Conservation (phyloP, 2,888 invertebrate species). For the Drosophila affinis region DNA sequence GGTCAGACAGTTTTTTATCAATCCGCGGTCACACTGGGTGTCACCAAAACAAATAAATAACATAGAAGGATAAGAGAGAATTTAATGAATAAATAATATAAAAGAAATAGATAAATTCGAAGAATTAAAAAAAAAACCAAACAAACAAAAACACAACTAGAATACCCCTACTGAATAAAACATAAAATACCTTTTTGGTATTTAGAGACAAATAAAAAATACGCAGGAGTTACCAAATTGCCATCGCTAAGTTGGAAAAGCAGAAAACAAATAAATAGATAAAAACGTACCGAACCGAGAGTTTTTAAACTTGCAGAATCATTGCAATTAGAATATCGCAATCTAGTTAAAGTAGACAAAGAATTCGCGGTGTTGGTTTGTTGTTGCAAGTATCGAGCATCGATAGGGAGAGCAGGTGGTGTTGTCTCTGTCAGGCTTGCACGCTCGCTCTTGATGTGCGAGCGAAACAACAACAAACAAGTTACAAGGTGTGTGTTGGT, state of each 20-base stretch:
- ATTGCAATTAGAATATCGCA: constrained; percentile 1
- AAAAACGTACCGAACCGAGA: constrained; percentile 32
- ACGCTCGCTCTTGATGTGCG: constrained; percentile 64
- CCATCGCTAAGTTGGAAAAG: too few species aligned
- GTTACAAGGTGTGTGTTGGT: constrained; percentile 68
- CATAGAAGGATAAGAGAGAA: too few species aligned
- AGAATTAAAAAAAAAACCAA: too few species aligned
- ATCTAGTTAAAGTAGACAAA: constrained; percentile 1
- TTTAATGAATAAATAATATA: too few species aligned
- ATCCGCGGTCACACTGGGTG: constrained; percentile 3
- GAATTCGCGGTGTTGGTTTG: constrained; percentile 18
- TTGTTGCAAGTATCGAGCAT: constrained; percentile 34
- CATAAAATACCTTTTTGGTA: too few species aligned
- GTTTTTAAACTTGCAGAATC: constrained; percentile 18
- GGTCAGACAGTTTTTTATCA: not conserved
- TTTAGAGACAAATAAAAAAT: too few species aligned
- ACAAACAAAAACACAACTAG: too few species aligned
- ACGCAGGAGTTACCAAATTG: too few species aligned
- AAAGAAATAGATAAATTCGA: too few species aligned
- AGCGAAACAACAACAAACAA: constrained; percentile 78
- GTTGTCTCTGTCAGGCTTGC: constrained; percentile 63
- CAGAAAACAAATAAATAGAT: too few species aligned
- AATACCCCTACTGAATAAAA: too few species aligned
- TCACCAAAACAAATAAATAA: too few species aligned
- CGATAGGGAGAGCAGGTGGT: constrained; percentile 56